Evolutionary conservation across 2,113 vertebrate species (phyloP).

Genomic region (Tiliqua scincoides): DNA sequence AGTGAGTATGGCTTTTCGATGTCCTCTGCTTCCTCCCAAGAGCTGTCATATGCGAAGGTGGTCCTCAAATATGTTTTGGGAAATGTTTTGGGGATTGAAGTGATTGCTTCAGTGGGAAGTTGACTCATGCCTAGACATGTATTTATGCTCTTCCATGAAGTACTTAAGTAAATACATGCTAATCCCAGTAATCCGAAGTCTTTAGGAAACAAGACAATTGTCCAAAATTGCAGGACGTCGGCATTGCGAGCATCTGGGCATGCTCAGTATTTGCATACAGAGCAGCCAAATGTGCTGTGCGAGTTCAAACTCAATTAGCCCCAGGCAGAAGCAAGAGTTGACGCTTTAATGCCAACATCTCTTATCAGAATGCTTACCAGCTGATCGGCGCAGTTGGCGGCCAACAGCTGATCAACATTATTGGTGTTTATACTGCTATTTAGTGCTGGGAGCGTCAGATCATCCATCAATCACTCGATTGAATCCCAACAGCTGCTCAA

Average conservation of each 20-base stretch:
- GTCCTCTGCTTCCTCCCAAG: not conserved
- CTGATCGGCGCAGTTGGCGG: constrained; percentile 6
- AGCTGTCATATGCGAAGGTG: too few relatives aligned
- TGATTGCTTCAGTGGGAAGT: constrained; percentile 6
- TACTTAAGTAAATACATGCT: constrained; percentile 14
- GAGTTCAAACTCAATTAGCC: constrained; percentile 1
- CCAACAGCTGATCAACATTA: constrained; percentile 19
- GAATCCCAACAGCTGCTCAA: constrained; percentile 13
- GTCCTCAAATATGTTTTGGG: not conserved
- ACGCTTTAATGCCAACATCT: not conserved
- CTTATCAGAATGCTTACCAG: constrained; percentile 7
- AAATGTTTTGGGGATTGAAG: not conserved
- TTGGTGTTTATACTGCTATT: constrained; percentile 2
- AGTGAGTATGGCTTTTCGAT: not conserved
- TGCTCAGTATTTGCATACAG: not conserved
- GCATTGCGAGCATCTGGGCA: constrained; percentile 2
- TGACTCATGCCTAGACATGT: constrained; percentile 27
- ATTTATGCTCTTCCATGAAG: constrained; percentile 5
- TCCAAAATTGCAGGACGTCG: constrained; percentile 21
- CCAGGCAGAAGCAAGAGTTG: not conserved
- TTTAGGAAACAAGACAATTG: constrained; percentile 35
- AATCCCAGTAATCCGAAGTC: constrained; percentile 28
- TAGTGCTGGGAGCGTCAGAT: not conserved
- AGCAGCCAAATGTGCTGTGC: not conserved
- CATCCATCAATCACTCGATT: constrained; percentile 19